Conservation (phyloP, 1,140 invertebrate genomes). For the Mya arenaria region DNA sequence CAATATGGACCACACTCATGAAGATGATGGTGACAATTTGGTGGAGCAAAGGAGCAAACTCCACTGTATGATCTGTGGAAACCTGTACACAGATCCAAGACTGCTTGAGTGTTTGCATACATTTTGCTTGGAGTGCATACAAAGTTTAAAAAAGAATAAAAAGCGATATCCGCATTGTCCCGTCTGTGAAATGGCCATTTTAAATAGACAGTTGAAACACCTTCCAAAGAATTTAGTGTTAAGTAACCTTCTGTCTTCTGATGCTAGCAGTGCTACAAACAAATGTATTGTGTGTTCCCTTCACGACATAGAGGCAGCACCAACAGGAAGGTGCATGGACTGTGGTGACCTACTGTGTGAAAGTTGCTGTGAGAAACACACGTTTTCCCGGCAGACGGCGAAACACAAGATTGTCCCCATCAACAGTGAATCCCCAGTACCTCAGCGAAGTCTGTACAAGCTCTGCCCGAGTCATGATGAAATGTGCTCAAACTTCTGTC, state of each 20-base stretch:
- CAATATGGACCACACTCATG: not conserved
- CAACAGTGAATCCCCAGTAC: not conserved
- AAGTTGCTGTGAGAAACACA: slow-evolving; percentile 45
- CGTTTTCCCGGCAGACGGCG: slow-evolving; percentile 22
- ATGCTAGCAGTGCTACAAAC: not conserved
- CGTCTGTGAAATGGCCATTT: not conserved
- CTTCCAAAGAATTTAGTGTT: slow-evolving; percentile 14
- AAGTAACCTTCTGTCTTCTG: not conserved
- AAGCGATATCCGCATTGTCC: slow-evolving; percentile 15
- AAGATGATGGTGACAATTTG: not conserved
- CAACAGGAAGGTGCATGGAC: slow-evolving; percentile 30
- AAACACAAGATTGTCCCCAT: slow-evolving; percentile 36
- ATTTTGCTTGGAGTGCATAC: slow-evolving; percentile 19
- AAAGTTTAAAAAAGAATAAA: not conserved
- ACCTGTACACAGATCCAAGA: not conserved
- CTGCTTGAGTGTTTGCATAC: slow-evolving; percentile 40
- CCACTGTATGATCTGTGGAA: slow-evolving; percentile 17
- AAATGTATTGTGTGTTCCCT: slow-evolving; percentile 38
- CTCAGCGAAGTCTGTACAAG: not conserved
- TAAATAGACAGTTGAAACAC: not conserved
- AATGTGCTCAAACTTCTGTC: slow-evolving; percentile 2
- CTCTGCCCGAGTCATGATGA: not conserved
- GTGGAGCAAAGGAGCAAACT: not conserved
- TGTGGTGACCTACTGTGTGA: slow-evolving; percentile 38
- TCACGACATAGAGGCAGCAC: not conserved